Conservation (phyloP, 2,888 invertebrate species). For the Nasonia oneida region DNA sequence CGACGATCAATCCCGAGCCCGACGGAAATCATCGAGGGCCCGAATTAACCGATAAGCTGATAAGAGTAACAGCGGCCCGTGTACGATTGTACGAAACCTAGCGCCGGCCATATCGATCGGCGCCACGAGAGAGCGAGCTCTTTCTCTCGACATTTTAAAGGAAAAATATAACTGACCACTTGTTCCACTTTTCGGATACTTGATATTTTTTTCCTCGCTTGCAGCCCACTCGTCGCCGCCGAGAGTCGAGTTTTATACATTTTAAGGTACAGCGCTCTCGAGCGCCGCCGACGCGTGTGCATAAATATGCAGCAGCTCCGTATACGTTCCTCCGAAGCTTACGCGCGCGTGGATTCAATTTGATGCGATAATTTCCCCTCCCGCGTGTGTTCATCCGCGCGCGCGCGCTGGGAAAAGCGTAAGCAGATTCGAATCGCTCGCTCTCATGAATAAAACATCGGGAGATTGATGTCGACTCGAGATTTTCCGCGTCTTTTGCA, state of each 20-base stretch:
- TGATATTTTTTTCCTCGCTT: background rate
- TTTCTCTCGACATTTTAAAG: constrained; percentile 8
- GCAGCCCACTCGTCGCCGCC: background rate
- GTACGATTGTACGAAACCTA: background rate
- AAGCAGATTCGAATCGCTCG: too few relatives aligned
- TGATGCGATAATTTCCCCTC: background rate
- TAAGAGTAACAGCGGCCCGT: background rate
- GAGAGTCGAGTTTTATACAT: background rate
- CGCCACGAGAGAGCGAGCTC: background rate
- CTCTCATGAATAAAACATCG: background rate
- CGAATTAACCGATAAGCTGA: background rate
- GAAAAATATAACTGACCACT: constrained; percentile 24
- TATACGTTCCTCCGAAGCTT: too few relatives aligned
- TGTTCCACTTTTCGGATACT: constrained; percentile 23
- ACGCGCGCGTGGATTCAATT: too few relatives aligned
- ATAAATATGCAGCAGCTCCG: background rate
- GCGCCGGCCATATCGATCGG: background rate
- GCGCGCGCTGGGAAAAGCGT: too few relatives aligned
- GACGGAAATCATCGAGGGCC: background rate
- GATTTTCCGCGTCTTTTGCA: constrained; percentile 11
- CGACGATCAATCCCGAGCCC: background rate
- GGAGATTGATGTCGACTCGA: background rate
- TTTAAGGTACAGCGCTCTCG: background rate
- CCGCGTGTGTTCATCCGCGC: background rate
- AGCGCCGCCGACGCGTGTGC: too few relatives aligned